Evolutionary conservation across 2,797 vertebrate genomes (phyloP), one percentile per base, ranked within the genome.

Genomic region (Lepus oiostolus): DNA sequence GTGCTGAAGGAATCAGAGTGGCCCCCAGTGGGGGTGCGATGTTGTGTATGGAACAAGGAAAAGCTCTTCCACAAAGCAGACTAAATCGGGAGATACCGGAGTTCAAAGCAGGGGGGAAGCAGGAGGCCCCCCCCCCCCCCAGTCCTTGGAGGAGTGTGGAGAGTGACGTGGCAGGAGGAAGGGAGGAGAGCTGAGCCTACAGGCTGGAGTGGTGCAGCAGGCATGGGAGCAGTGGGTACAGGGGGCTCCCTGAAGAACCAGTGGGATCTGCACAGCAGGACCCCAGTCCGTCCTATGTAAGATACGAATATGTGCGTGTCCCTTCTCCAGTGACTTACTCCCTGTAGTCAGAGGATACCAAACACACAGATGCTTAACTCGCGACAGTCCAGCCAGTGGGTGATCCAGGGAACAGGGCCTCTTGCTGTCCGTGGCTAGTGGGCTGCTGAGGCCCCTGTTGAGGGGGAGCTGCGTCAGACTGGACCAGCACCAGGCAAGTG

Each of bases 141-240:
- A 82, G 32, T 38, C 81, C 19, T 14, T 16, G 52, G 72, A 68
- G 38, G 60, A 63, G 0, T n/a, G n/a, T 2, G 28, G 76, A 50
- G 22, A 17, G 35, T n/a, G 81, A 35, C 3, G 3, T 6, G 62
- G 67, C 77, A 26, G 9, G 26, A 54, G 83, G 70, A 12, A 22
- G 47, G 11, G 8, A 14, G 70, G 21, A n/a, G n/a, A 81, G 70
- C 68, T 19, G 26, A n/a, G 47, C 81, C 74, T 65, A 5, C 85
- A 74, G 35, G 42, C 50, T 0, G 28, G 19, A 1, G 47, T 58
- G 5, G 7, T 2, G 21, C 1, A 1, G 38, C 62, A 1, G 38
- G 42, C 2, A 28, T 0, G 77, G 47, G 42, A 9, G 54, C 14
- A 65, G 22, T 2, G 4, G 30, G 26, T 14, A 21, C 14, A 16